Percentiles rank a stretch among this genome's conserved stretches.
Conservation (phyloP, 2,888 invertebrate genomes). For the Coecobrya sp. region DNA sequence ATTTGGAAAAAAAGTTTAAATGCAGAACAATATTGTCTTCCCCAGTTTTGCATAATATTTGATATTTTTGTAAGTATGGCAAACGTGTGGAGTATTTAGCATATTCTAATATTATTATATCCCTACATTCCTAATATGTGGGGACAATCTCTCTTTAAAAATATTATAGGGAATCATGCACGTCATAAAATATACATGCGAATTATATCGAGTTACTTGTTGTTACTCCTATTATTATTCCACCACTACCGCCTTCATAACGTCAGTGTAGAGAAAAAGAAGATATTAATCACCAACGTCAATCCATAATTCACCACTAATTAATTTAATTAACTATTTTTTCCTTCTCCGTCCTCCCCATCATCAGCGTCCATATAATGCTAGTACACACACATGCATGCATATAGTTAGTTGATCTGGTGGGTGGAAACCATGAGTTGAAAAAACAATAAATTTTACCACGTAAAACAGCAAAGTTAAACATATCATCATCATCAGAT, state of each 20-base stretch:
- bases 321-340: slow-evolving; percentile 80
- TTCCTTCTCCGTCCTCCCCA: not conserved
- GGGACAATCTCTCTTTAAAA: no score
- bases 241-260: slow-evolving; percentile 19
- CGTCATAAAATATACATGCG: no score
- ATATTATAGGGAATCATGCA: no score
- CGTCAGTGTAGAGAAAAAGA: slow-evolving; percentile 20
- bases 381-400: not conserved
- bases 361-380: not conserved
- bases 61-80: no score
- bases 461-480: slow-evolving; percentile 10
- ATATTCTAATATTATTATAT: no score
- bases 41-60: no score
- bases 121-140: no score
- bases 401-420: slow-evolving; percentile 61
- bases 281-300: slow-evolving; percentile 79
- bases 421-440: slow-evolving; percentile 78
- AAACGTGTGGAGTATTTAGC: no score
- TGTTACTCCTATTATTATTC: slow-evolving; percentile 35
- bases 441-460: slow-evolving; percentile 74
- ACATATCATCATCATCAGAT: not conserved
- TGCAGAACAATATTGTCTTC: no score
- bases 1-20: no score
- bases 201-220: not conserved
- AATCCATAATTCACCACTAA: slow-evolving; percentile 82